Conservation (phyloP, 2,113 vertebrate species). For the Daphoenositta chrysoptera region DNA sequence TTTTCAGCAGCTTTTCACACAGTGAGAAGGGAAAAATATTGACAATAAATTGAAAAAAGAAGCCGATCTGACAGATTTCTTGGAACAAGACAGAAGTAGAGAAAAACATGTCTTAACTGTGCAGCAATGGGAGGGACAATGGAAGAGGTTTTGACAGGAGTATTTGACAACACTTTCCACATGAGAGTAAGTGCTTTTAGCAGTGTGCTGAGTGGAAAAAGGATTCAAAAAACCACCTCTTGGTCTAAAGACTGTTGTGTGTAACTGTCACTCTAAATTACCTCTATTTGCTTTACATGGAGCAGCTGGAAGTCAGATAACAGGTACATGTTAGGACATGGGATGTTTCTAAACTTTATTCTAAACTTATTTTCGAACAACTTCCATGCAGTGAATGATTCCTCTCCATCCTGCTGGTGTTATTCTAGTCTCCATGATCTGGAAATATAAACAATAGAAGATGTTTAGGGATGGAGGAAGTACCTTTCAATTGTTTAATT, state of each 20-base stretch:
- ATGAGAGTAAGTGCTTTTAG: neutral
- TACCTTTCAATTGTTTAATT: neutral
- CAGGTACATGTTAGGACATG: neutral
- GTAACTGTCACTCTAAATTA: neutral
- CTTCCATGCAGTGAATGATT: neutral
- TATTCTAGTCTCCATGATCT: neutral
- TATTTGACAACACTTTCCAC: neutral
- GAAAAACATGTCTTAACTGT: neutral
- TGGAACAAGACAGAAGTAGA: neutral
- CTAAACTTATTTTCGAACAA: neutral
- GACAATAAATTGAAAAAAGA: neutral
- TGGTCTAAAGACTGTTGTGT: neutral
- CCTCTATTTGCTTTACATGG: neutral
- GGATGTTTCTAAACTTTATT: neutral
- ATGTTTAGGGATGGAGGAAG: neutral
- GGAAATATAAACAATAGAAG: neutral
- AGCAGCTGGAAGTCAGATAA: neutral
- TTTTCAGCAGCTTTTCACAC: neutral
- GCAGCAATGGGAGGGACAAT: neutral
- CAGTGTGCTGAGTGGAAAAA: neutral
- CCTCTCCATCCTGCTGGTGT: neutral
- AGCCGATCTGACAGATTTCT: neutral
- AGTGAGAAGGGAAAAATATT: neutral
- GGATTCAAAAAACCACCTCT: neutral
- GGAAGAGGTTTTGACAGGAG: neutral